phyloP scores from a whole-genome alignment of 2,113 vertebrate genomes.

The Spilogale gracilis region DNA sequence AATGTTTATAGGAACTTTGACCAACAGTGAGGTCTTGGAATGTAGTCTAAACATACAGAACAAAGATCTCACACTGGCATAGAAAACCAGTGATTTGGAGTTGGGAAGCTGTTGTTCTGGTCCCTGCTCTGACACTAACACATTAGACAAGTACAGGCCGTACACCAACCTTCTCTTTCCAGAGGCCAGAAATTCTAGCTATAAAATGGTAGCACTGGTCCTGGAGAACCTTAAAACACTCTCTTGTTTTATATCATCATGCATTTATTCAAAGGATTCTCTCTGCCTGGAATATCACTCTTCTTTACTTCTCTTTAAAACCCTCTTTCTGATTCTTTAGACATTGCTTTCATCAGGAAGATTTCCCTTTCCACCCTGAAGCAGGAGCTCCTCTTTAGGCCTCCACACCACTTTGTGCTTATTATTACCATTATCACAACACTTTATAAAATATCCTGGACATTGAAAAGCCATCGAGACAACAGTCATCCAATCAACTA shows the following conservation, averaged over 20 bases:
- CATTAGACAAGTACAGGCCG: neutral
- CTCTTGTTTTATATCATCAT: neutral
- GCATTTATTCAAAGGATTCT: neutral
- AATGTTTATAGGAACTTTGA: constrained; percentile 58
- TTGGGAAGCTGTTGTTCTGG: neutral
- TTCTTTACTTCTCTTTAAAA: neutral
- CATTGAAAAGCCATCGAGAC: neutral
- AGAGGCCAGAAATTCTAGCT: neutral
- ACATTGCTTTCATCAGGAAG: neutral
- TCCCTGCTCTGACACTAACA: neutral
- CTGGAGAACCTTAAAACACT: neutral
- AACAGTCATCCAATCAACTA: neutral
- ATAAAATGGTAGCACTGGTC: neutral
- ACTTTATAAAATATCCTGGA: neutral
- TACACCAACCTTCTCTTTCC: neutral
- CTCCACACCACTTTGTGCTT: neutral
- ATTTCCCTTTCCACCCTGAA: neutral
- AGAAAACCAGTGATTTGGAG: neutral
- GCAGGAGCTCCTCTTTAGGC: neutral
- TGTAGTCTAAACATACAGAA: constrained; percentile 13
- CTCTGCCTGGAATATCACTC: neutral
- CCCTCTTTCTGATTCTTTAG: neutral
- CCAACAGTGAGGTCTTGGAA: constrained; percentile 51
- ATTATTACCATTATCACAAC: neutral
- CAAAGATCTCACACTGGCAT: neutral